Evolutionary conservation across 1,140 invertebrate genomes (phyloP).

Genomic region (Mya arenaria): DNA sequence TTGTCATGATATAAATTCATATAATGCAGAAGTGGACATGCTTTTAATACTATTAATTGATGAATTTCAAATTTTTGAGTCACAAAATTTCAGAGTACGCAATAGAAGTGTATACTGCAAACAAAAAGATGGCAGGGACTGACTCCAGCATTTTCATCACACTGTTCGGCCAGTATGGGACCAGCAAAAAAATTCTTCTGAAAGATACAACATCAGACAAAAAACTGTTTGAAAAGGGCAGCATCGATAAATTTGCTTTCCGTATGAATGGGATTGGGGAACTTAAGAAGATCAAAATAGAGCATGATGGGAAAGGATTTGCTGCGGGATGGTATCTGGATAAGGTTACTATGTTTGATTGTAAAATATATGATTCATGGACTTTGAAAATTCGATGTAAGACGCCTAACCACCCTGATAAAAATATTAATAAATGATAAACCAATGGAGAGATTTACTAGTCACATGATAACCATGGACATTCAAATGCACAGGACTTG

Average conservation of each 20-base stretch:
- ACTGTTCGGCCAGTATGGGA: constrained; percentile 68
- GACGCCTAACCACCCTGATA: no score
- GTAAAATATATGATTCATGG: no score
- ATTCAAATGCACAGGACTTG: no score
- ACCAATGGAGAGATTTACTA: no score
- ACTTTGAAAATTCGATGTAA: no score
- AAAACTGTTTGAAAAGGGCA: constrained; percentile 68
- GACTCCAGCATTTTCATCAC: constrained; percentile 76
- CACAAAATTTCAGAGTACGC: constrained; percentile 66
- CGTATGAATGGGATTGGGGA: constrained; percentile 70
- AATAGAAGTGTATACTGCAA: constrained; percentile 71
- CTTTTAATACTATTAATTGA: no score
- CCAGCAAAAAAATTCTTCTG: constrained; percentile 70
- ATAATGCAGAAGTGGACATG: no score
- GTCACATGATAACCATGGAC: no score
- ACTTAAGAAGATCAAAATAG: constrained; percentile 75
- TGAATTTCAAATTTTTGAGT: no score
- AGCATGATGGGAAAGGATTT: constrained; percentile 69
- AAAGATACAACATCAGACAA: constrained; percentile 62
- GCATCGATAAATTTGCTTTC: constrained; percentile 62
- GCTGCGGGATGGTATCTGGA: constrained; percentile 68
- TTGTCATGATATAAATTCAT: no score
- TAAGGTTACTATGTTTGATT: constrained; percentile 64
- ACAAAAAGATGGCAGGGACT: constrained; percentile 70
- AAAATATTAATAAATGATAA: no score